A percentile compares a stretch with the other conserved stretches of the same genome.
phyloP scores from a whole-genome alignment of 2,113 vertebrate species.

The Gymnocephalus cernua region DNA sequence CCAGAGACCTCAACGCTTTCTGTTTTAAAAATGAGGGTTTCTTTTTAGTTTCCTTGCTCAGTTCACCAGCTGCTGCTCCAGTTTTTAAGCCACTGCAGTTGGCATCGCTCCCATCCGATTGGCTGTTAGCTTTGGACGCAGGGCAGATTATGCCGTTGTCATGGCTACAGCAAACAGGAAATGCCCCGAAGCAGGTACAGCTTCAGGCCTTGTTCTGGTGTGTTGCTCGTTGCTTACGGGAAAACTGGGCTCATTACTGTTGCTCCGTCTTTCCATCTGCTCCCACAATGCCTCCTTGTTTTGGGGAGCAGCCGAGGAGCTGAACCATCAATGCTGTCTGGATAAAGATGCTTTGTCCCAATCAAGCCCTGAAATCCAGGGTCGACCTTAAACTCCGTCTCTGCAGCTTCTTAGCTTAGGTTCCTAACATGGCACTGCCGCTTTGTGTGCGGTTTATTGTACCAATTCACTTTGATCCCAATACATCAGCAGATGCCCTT shows the following conservation, averaged over 20 bases:
- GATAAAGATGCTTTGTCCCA: slow-evolving; percentile 76
- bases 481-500: slow-evolving; percentile 65
- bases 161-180: slow-evolving; percentile 82
- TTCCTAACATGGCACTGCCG: slow-evolving; percentile 29
- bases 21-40: not conserved
- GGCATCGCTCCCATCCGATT: slow-evolving; percentile 44
- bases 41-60: slow-evolving; percentile 32
- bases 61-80: slow-evolving; percentile 73
- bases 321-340: slow-evolving; percentile 41
- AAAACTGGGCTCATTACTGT: slow-evolving; percentile 60
- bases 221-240: slow-evolving; percentile 34
- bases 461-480: slow-evolving; percentile 52
- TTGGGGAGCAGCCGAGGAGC: slow-evolving; percentile 37
- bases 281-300: slow-evolving; percentile 62
- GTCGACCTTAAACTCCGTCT: slow-evolving; percentile 46
- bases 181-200: slow-evolving; percentile 78
- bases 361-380: slow-evolving; percentile 49
- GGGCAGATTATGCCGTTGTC: slow-evolving; percentile 76
- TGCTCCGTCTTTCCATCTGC: slow-evolving; percentile 69
- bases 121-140: slow-evolving; percentile 48
- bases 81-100: slow-evolving; percentile 61
- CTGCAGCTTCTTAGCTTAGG: slow-evolving; percentile 29
- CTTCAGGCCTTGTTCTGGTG: slow-evolving; percentile 62
- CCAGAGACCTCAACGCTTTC: not conserved
- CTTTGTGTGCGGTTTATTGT: slow-evolving; percentile 32